A percentile compares a stretch with the other conserved stretches of the same genome.
These are phyloP conservation scores for Chloroclysta siterata DNA, from an alignment of 2,888 invertebrate species.

Conservation along the genomic window DNA sequence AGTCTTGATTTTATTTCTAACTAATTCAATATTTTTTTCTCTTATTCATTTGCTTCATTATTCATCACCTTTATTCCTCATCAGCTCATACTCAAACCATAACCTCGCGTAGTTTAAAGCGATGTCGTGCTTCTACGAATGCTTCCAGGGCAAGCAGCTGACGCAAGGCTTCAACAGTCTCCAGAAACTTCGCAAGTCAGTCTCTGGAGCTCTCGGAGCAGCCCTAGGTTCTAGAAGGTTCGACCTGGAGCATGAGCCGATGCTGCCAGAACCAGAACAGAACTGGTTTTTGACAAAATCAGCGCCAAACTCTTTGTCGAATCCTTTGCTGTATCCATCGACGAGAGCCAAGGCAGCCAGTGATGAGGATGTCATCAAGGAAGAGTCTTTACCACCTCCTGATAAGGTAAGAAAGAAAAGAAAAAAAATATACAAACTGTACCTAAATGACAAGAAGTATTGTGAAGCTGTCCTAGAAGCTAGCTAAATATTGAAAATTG, in stretches of 20 bases:
- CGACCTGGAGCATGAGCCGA: conserved; percentile 80
- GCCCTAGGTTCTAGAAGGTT: conserved; percentile 80
- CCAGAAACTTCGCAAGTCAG: conserved; percentile 89
- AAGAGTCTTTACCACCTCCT: conserved; percentile 61
- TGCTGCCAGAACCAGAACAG: conserved; percentile 78
- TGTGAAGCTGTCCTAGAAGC: too few species aligned
- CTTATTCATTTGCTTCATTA: neutral
- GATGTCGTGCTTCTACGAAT: conserved; percentile 83
- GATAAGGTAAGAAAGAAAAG: conserved; percentile 63
- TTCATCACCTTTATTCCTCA: conserved; percentile 73
- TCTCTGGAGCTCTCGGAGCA: conserved; percentile 86
- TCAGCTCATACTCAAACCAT: conserved; percentile 56
- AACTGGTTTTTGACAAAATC: conserved; percentile 94
- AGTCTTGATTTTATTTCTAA: too few species aligned
- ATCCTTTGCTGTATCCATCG: conserved; percentile 75
- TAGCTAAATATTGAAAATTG: too few species aligned
- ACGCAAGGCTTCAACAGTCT: conserved; percentile 87
- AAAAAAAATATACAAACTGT: too few species aligned
- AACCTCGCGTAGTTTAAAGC: conserved; percentile 78
- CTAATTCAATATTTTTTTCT: neutral
- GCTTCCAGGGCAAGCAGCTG: conserved; percentile 81
- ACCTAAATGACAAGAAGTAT: too few species aligned
- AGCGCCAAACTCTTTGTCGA: conserved; percentile 91
- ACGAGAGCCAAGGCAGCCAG: conserved; percentile 59
- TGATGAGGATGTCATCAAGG: conserved; percentile 71